Conservation (phyloP, 2,113 vertebrate species). For the Cyprinodon variegatus region DNA sequence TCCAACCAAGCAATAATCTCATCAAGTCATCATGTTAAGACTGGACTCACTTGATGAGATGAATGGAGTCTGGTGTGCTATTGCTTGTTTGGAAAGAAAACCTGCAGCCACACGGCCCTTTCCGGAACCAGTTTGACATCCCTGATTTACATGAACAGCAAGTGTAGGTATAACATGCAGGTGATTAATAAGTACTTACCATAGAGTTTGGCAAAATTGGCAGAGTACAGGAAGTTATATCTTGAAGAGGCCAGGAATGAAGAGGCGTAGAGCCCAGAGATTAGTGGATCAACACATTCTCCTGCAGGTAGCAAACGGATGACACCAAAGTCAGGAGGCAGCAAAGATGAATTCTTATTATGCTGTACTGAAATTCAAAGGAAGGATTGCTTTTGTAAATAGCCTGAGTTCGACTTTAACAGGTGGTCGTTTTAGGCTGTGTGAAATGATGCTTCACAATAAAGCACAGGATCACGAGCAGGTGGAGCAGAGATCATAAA, state of each 20-base stretch:
- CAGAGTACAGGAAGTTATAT: constrained; percentile 89
- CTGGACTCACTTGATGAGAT: no score
- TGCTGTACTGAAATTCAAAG: constrained; percentile 1
- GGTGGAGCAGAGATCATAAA: constrained; percentile 9
- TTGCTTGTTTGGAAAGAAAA: no score
- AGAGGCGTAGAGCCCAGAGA: constrained; percentile 88
- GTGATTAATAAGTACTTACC: constrained; percentile 80
- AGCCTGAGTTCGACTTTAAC: constrained; percentile 27
- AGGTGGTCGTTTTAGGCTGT: neutral
- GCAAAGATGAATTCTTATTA: neutral
- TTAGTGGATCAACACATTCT: constrained; percentile 90
- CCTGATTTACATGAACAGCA: neutral
- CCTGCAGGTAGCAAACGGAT: constrained; percentile 69
- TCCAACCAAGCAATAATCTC: no score
- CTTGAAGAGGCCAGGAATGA: constrained; percentile 93
- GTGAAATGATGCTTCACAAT: constrained; percentile 4
- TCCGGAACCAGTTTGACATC: no score
- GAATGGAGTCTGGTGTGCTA: no score
- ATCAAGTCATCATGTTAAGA: no score
- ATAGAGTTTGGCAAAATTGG: constrained; percentile 91
- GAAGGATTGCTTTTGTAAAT: neutral
- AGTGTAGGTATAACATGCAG: neutral
- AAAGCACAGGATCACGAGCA: constrained; percentile 9
- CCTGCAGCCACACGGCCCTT: no score
- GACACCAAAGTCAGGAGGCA: constrained; percentile 15